Percentiles rank a stretch among this genome's conserved stretches.
Conservation (phyloP, 2,888 invertebrate species). For the Microctonus brassicae region DNA sequence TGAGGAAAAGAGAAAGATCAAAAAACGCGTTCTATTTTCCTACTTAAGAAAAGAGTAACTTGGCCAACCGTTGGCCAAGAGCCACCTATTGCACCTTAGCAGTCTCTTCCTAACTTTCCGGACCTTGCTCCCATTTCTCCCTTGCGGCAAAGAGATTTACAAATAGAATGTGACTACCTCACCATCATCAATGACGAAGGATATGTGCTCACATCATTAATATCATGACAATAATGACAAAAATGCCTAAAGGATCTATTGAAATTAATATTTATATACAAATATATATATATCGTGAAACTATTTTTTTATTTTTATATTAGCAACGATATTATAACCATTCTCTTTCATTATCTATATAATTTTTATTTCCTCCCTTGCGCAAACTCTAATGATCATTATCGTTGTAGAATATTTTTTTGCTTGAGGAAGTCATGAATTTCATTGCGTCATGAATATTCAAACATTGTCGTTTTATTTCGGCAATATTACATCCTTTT, state of each 20-base stretch:
- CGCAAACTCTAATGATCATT: too few relatives aligned
- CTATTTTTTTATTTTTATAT: too few relatives aligned
- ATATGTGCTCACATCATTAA: slow-evolving; percentile 45
- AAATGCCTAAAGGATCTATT: background rate
- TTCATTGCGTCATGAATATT: slow-evolving; percentile 39
- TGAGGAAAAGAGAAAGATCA: slow-evolving; percentile 33
- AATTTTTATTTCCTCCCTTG: slow-evolving; percentile 14
- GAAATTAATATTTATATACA: too few relatives aligned
- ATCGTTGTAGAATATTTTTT: slow-evolving; percentile 29
- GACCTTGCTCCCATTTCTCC: slow-evolving; percentile 69
- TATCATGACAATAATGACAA: background rate
- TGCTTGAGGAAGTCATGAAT: background rate
- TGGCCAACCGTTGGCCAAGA: slow-evolving; percentile 63
- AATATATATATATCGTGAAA: too few relatives aligned
- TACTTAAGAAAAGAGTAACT: slow-evolving; percentile 58
- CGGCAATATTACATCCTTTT: slow-evolving; percentile 26
- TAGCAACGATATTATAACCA: too few relatives aligned
- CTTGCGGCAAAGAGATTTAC: slow-evolving; percentile 32
- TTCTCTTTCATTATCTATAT: too few relatives aligned
- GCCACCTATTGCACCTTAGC: slow-evolving; percentile 68
- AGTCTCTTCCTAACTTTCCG: slow-evolving; percentile 67
- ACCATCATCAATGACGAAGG: slow-evolving; percentile 32
- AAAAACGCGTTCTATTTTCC: slow-evolving; percentile 62
- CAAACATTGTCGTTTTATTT: slow-evolving; percentile 23
- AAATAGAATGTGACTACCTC: slow-evolving; percentile 36